phyloP scores from a whole-genome alignment of 2,113 vertebrate genomes.

The Carassius gibelio region DNA sequence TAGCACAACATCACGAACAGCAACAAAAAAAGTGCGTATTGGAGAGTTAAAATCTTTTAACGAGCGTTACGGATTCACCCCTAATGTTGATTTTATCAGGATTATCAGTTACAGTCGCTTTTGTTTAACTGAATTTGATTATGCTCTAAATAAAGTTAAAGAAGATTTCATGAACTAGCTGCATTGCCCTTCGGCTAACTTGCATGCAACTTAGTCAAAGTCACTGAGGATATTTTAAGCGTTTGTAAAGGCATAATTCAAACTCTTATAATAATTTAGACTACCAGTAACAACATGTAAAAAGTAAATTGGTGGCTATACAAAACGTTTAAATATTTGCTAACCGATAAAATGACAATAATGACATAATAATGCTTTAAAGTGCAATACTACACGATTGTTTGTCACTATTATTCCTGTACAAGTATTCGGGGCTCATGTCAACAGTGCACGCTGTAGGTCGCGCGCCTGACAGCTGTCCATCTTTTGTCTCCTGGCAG shows the following conservation, averaged over 20 bases:
- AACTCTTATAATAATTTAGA: background rate
- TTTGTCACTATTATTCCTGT: background rate
- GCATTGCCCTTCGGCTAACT: constrained; percentile 2
- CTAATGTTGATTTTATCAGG: background rate
- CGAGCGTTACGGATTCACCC: background rate
- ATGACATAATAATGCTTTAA: background rate
- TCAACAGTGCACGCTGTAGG: background rate
- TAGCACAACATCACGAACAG: constrained; percentile 23
- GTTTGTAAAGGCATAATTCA: background rate
- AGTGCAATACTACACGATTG: background rate
- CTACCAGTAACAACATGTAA: background rate
- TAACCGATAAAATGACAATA: background rate
- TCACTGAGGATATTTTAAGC: background rate
- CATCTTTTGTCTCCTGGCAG: constrained; percentile 58
- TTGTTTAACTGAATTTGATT: background rate
- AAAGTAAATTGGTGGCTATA: background rate
- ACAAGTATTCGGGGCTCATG: background rate
- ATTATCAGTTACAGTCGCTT: background rate
- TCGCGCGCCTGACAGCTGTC: constrained; percentile 36
- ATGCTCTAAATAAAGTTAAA: background rate
- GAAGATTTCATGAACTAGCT: background rate
- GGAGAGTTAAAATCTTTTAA: background rate
- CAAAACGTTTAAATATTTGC: background rate
- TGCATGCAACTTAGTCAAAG: background rate
- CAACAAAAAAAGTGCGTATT: background rate